phyloP scores from a whole-genome alignment of 2,113 vertebrate species.

The Axis porcinus region DNA sequence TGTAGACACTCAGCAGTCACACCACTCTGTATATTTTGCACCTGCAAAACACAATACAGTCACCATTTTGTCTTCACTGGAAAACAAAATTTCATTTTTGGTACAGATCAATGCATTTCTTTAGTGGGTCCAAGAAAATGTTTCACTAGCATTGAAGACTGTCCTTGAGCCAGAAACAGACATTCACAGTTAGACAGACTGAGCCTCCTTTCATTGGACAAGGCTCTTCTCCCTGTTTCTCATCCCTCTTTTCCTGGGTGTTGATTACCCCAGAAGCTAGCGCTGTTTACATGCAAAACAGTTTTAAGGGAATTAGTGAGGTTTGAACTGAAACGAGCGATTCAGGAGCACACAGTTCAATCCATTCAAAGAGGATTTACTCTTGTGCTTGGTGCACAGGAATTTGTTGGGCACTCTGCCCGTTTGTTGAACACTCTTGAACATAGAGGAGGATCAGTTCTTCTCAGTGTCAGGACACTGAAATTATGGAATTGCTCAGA shows the following conservation, averaged over 20 bases:
- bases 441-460: background rate
- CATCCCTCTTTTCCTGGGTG: background rate
- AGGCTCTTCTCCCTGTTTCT: background rate
- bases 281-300: background rate
- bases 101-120: background rate
- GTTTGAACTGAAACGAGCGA: background rate
- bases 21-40: background rate
- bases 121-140: background rate
- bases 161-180: background rate
- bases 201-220: background rate
- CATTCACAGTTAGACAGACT: background rate
- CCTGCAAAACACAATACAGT: background rate
- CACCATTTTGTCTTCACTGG: background rate
- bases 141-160: background rate
- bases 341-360: background rate
- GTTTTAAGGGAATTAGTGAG: background rate
- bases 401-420: background rate
- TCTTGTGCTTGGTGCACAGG: background rate
- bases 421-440: background rate
- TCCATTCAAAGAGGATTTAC: background rate
- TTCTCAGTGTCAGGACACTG: background rate
- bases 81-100: background rate
- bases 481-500: background rate
- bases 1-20: background rate
- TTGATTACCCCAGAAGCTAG: background rate